These are phyloP conservation scores for Tupiocoris notatus DNA, from an alignment of 2,888 invertebrate species.

Conservation along the genomic window DNA sequence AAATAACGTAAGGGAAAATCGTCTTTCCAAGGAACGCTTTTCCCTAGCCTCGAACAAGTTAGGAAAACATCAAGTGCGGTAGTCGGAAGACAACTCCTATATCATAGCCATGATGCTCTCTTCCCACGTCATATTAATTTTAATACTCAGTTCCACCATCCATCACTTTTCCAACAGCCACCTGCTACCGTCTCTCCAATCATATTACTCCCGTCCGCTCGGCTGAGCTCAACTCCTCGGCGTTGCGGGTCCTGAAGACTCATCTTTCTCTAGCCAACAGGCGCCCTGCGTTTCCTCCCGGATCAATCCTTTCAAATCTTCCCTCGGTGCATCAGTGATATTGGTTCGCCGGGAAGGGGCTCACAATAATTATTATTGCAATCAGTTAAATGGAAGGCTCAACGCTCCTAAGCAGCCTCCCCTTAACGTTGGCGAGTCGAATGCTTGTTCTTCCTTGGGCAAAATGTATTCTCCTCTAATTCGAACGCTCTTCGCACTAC, in stretches of 20 bases:
- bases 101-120: slow-evolving; percentile 3
- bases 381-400: slow-evolving; percentile 29
- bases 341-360: slow-evolving; percentile 6
- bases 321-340: slow-evolving; percentile 15
- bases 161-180: slow-evolving; percentile 25
- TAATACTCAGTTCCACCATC: slow-evolving; percentile 31
- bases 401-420: background rate
- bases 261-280: background rate
- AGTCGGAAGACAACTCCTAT: background rate
- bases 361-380: slow-evolving; percentile 30
- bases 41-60: too few relatives aligned
- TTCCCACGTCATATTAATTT: slow-evolving; percentile 34
- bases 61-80: too few relatives aligned
- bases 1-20: too few relatives aligned
- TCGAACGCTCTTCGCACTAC: too few relatives aligned
- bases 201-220: slow-evolving; percentile 30
- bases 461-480: too few relatives aligned
- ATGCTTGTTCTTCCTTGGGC: too few relatives aligned
- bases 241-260: background rate
- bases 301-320: slow-evolving; percentile 33
- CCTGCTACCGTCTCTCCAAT: slow-evolving; percentile 35
- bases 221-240: background rate
- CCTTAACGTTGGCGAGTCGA: too few relatives aligned
- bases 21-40: too few relatives aligned
- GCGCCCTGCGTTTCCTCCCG: slow-evolving; percentile 11